A percentile compares a stretch with the other conserved stretches of the same genome.
phyloP scores from a whole-genome alignment of 2,888 invertebrate genomes.

The Brachylomia viminalis region DNA sequence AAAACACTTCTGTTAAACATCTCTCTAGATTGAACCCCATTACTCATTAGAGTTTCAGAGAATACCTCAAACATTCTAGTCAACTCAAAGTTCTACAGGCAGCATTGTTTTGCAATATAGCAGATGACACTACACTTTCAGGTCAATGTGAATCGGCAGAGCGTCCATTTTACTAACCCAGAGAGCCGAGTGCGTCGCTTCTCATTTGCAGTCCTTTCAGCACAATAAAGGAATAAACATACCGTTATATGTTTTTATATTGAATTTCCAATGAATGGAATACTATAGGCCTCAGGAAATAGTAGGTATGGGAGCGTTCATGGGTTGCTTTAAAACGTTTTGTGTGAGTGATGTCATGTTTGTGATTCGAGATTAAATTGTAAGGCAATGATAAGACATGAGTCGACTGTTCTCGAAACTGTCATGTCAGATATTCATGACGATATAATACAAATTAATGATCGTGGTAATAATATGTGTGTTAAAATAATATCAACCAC shows the following conservation, averaged over 20 bases:
- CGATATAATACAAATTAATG: conserved; percentile 8
- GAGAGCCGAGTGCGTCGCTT: conserved; percentile 43
- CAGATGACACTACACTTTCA: conserved; percentile 37
- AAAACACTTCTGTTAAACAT: not conserved
- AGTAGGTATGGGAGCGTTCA: conserved; percentile 7
- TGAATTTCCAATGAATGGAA: conserved; percentile 48
- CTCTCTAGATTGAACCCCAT: not conserved
- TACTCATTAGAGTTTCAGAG: not conserved
- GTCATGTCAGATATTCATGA: conserved; percentile 5
- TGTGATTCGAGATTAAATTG: conserved; percentile 7
- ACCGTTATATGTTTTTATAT: conserved; percentile 45
- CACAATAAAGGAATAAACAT: conserved; percentile 50
- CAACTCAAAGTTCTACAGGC: not conserved
- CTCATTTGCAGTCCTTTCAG: conserved; percentile 49
- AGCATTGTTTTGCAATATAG: conserved; percentile 37
- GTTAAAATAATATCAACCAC: not conserved
- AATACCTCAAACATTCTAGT: not conserved
- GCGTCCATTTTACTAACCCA: conserved; percentile 53
- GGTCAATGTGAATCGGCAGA: conserved; percentile 47
- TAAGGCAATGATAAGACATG: not conserved
- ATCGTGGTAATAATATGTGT: not conserved
- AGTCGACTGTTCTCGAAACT: conserved; percentile 12
- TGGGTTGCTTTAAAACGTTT: not conserved
- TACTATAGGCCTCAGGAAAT: conserved; percentile 21
- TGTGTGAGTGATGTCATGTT: not conserved